Conservation (phyloP, 2,113 vertebrate genomes). For the Hepsetus odoe region DNA sequence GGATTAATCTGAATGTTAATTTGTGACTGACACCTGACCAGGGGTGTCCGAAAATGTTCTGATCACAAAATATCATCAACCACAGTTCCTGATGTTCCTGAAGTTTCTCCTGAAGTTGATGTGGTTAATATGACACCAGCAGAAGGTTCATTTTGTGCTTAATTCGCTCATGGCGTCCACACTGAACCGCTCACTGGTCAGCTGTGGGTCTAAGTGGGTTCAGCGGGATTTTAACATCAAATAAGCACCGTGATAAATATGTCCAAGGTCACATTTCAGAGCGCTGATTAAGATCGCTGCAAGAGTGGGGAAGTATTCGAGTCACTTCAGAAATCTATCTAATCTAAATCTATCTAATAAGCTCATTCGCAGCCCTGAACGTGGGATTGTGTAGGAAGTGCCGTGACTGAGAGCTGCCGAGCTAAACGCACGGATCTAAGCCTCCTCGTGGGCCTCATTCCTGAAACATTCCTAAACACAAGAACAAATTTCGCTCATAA, state of each 20-base stretch:
- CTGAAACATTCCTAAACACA: not conserved
- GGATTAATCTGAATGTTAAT: no score
- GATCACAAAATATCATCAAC: no score
- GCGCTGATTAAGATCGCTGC: not conserved
- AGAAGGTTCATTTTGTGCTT: no score
- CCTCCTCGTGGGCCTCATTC: not conserved
- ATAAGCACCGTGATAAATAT: conserved; percentile 9
- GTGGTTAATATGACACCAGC: no score
- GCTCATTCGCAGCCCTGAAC: conserved; percentile 19
- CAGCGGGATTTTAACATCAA: not conserved
- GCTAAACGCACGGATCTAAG: not conserved
- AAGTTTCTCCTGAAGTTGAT: no score
- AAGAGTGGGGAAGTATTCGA: conserved; percentile 4
- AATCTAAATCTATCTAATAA: no score
- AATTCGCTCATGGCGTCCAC: no score
- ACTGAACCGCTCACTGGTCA: no score
- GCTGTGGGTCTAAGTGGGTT: conserved; percentile 6
- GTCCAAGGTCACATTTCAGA: conserved; percentile 18
- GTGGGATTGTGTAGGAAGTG: conserved; percentile 14
- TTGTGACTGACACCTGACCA: no score
- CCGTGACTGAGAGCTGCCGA: not conserved
- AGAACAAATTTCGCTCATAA: not conserved
- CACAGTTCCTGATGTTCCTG: no score
- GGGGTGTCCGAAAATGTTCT: no score
- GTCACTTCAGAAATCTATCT: conserved; percentile 6